Conservation (phyloP, 2,113 vertebrate species). For the Podarcis raffonei region DNA sequence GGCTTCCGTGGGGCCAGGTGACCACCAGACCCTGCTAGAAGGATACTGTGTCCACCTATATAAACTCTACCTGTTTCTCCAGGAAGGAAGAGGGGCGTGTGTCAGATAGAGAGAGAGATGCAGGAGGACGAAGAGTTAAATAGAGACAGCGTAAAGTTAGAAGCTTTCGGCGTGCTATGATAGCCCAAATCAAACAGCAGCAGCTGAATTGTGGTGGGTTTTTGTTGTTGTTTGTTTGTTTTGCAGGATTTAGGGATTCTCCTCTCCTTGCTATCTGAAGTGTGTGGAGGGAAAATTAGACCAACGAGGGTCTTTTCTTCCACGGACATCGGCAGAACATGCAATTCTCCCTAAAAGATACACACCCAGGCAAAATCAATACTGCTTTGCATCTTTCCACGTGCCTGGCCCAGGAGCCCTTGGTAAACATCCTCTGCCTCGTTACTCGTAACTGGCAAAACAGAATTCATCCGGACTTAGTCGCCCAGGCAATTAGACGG, state of each 20-base stretch:
- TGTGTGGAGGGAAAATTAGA: neutral
- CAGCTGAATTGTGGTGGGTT: neutral
- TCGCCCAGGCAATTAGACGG: neutral
- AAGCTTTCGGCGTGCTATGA: neutral
- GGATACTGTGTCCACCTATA: too few relatives aligned
- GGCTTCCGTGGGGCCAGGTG: neutral
- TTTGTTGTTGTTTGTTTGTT: too few relatives aligned
- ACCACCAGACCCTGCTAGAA: too few relatives aligned
- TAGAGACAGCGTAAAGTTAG: neutral
- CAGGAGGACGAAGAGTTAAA: neutral
- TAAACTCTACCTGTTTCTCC: neutral
- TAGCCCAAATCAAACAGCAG: neutral
- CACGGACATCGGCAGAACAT: rapidly evolving
- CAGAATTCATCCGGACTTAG: neutral
- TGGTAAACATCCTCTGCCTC: neutral
- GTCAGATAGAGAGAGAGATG: neutral
- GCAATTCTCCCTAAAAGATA: rapidly evolving
- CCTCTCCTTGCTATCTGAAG: rapidly evolving
- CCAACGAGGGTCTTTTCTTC: neutral
- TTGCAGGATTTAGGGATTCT: neutral
- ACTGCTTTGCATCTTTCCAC: neutral
- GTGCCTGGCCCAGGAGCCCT: neutral
- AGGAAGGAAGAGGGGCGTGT: neutral
- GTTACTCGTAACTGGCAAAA: neutral
- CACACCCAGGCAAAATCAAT: rapidly evolving